Base-by-base conservation (phyloP, 2,113 vertebrate genomes). In the Oryzias curvinotus region DNA sequence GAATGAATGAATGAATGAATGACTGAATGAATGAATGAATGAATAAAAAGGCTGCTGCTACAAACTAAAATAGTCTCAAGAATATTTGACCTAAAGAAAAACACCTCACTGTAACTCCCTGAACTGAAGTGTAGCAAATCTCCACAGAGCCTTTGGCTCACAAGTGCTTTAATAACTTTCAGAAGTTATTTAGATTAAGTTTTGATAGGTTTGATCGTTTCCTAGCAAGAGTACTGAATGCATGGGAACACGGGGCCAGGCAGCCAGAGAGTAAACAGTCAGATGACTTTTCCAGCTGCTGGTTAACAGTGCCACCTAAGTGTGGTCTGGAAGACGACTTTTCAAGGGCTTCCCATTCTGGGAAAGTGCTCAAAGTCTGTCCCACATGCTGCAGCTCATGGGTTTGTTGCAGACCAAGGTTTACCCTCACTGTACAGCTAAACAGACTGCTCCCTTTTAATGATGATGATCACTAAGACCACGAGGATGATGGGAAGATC, bases 271-370 rank as follows among this genome's bases (percentile, higher is more conserved):
- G 63, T 76, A 83, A 86, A 85, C 67, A 83, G 69, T 67, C 50
- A 23, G 65, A 81, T 72, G 4, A 25, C 10, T 78, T 85, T 66
- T 61, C 71, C 84, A 89, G 82, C 77, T 86, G 80, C 42, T 21
- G 62, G 65, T 67, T 77, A 57, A 68, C 26, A 13, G 64, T 73
- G 80, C 76, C 87, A 88, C 84, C 85, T 87, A 77, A 87, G 73
- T 77, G 70, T 16, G 62, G 70, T 84, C 83, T 77, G 54, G 65
- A 75, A 67, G 70, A 71, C 15, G 4, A 74, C 68, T 71, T 72
- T 72, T 60, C 59, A 58, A 61, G 53, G 49, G 36, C 49, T 28
- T 67, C 43, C 49, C 61, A 30, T 71, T 58, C 71, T 77, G 78
- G 74, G 74, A 87, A 85, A 83, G 2, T 13, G 52, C 55, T 79